Percentiles rank a stretch among this genome's conserved stretches.
phyloP scores from a whole-genome alignment of 1,140 invertebrate genomes.

The Pseudoatta argentina region DNA sequence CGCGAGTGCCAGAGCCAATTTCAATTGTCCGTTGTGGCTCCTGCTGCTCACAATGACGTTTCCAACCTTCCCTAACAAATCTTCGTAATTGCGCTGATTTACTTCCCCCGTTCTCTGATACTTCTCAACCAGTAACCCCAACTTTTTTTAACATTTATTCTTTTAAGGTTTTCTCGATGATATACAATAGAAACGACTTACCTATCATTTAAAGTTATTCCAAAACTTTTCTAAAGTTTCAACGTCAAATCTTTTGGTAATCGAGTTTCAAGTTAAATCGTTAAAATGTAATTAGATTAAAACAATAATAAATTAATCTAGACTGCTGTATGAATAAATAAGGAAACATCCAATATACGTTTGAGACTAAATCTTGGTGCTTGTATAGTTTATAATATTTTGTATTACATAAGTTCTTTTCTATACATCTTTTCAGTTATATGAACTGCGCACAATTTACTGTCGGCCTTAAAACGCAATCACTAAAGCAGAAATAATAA shows the following conservation, averaged over 20 bases:
- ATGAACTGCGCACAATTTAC: too few species aligned
- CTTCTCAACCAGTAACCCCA: not conserved
- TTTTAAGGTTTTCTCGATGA: not conserved
- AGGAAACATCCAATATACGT: too few species aligned
- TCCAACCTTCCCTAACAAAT: constrained; percentile 39
- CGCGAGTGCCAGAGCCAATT: constrained; percentile 40
- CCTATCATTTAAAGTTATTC: not conserved
- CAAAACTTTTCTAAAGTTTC: not conserved
- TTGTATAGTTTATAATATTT: too few species aligned
- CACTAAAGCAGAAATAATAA: too few species aligned
- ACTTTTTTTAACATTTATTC: not conserved
- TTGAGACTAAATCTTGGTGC: too few species aligned
- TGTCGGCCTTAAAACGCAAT: too few species aligned
- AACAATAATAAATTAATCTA: not conserved
- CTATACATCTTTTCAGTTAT: too few species aligned
- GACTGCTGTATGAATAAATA: too few species aligned
- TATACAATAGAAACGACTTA: not conserved
- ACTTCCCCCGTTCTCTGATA: not conserved
- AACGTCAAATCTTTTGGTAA: not conserved
- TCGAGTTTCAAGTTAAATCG: not conserved
- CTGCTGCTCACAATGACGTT: constrained; percentile 50
- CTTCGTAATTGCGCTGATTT: constrained; percentile 26
- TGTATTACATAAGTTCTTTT: too few species aligned
- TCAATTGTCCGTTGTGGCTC: constrained; percentile 36
- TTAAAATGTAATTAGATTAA: not conserved